Conservation (phyloP, 2,797 vertebrate species). For the Miichthys miiuy region DNA sequence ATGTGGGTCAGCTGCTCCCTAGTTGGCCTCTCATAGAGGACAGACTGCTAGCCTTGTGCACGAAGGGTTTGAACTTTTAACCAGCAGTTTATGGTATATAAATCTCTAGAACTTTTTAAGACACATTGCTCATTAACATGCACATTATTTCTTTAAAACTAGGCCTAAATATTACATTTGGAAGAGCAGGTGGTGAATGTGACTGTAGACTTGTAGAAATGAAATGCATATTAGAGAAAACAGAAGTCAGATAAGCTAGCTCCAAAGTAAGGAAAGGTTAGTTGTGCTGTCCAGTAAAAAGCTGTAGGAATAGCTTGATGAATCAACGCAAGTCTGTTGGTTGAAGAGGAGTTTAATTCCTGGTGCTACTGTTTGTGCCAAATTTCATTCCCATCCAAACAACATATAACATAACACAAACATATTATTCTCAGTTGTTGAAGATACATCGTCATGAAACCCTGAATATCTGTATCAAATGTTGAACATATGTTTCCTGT, state of each 20-base stretch:
- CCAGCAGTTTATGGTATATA: not conserved
- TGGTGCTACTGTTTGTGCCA: too few species aligned
- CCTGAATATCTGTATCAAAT: not conserved
- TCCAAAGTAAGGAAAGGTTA: not conserved
- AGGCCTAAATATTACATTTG: not conserved
- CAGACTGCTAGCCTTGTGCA: not conserved
- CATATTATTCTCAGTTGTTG: not conserved
- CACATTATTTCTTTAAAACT: not conserved
- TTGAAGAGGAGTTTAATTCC: too few species aligned
- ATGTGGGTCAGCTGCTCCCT: slow-evolving; percentile 58
- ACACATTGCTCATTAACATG: not conserved
- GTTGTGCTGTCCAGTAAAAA: not conserved
- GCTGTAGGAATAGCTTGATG: not conserved
- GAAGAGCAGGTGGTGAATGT: not conserved
- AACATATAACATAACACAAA: not conserved
- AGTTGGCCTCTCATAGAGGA: not conserved
- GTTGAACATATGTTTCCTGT: not conserved
- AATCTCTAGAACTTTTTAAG: not conserved
- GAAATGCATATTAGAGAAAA: not conserved
- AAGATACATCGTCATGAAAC: not conserved
- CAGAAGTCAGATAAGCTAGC: not conserved
- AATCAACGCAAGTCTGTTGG: not conserved
- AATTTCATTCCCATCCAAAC: not conserved
- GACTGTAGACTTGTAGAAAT: not conserved
- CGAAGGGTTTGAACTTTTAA: not conserved